phyloP scores from a whole-genome alignment of 2,113 vertebrate genomes.

The Onychostruthus taczanowskii region DNA sequence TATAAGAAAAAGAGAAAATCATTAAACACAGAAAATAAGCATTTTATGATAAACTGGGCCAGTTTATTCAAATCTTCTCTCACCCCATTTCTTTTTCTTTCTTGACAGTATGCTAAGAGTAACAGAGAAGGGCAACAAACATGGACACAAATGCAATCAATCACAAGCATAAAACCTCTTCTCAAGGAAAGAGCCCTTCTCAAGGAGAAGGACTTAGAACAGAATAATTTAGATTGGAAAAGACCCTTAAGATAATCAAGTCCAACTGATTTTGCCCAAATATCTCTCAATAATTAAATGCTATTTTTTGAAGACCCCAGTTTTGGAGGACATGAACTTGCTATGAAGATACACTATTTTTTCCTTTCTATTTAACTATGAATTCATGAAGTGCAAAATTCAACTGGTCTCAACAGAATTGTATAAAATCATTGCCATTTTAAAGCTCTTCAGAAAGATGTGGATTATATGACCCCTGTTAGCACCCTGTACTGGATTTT shows the following conservation, averaged over 20 bases:
- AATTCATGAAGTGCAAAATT: background rate
- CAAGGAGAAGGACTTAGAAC: background rate
- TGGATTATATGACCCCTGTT: background rate
- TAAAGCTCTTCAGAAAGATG: background rate
- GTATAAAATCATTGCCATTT: background rate
- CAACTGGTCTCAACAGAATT: background rate
- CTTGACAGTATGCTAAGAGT: background rate
- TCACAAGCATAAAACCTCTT: background rate
- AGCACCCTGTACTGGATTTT: background rate
- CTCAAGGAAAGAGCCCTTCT: background rate
- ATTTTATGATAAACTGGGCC: slow-evolving; percentile 17
- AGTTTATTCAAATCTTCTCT: background rate
- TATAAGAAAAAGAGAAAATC: background rate
- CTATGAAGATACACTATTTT: background rate
- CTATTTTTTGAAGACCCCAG: background rate
- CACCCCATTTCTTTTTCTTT: background rate
- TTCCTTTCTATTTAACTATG: background rate
- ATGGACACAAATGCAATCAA: background rate
- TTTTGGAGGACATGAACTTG: background rate
- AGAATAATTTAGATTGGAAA: background rate
- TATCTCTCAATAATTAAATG: background rate
- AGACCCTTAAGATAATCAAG: background rate
- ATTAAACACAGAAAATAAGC: background rate
- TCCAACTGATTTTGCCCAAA: background rate
- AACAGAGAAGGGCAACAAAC: background rate